phyloP scores from a whole-genome alignment of 1,140 invertebrate genomes.

The Homalodisca vitripennis region DNA sequence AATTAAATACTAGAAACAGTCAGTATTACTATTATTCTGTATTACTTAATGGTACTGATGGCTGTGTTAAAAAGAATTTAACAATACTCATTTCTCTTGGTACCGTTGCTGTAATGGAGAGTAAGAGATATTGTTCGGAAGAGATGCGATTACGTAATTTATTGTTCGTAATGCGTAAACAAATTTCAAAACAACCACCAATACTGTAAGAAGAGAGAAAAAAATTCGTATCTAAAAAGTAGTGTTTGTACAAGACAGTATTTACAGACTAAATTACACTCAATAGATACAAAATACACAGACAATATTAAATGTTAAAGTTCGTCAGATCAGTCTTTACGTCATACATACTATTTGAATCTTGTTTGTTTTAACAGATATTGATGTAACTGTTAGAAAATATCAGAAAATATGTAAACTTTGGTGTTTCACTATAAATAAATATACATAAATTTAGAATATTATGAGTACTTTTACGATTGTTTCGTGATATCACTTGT shows the following conservation, averaged over 20 bases:
- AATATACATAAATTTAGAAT: slow-evolving; percentile 16
- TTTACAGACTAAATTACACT: slow-evolving; percentile 25
- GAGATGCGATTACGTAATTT: too few relatives aligned
- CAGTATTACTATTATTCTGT: too few relatives aligned
- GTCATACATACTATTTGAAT: slow-evolving; percentile 18
- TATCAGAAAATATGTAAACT: slow-evolving; percentile 17
- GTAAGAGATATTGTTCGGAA: too few relatives aligned
- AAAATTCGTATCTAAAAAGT: background rate
- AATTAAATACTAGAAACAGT: slow-evolving; percentile 6
- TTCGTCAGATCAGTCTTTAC: slow-evolving; percentile 15
- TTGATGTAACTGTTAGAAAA: slow-evolving; percentile 15
- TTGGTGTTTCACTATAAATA: slow-evolving; percentile 14
- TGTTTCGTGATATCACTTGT: slow-evolving; percentile 15
- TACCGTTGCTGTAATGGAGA: too few relatives aligned
- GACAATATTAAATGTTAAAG: slow-evolving; percentile 8
- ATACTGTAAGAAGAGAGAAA: background rate
- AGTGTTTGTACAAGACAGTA: slow-evolving; percentile 23
- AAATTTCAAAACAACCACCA: slow-evolving; percentile 2
- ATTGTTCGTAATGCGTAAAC: too few relatives aligned
- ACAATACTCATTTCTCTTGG: too few relatives aligned
- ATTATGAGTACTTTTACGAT: slow-evolving; percentile 8
- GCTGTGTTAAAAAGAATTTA: too few relatives aligned
- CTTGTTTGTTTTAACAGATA: background rate
- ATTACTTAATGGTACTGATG: too few relatives aligned
- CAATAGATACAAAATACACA: slow-evolving; percentile 17